Percentiles rank a stretch among this genome's conserved stretches.
phyloP scores from a whole-genome alignment of 2,113 vertebrate species.

The Pelecanoides urinatrix region DNA sequence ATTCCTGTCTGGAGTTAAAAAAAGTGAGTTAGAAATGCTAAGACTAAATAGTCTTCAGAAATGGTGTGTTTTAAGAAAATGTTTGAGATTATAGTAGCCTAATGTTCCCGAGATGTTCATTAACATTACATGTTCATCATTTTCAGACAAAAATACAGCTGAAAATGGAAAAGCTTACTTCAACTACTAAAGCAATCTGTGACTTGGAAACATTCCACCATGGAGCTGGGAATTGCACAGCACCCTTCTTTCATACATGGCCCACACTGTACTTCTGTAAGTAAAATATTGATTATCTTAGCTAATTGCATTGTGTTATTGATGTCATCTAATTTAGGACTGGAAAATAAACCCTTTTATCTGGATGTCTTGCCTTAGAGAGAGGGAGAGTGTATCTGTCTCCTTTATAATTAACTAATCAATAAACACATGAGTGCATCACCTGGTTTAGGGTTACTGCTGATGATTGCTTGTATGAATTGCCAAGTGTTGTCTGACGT shows the following conservation, averaged over 20 bases:
- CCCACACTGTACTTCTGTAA: slow-evolving; percentile 84
- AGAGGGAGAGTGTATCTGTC: not conserved
- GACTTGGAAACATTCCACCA: slow-evolving; percentile 84
- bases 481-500: not conserved
- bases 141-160: slow-evolving; percentile 74
- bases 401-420: slow-evolving; percentile 19
- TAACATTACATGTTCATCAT: not conserved
- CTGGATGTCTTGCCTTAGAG: not conserved
- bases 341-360: slow-evolving; percentile 12
- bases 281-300: slow-evolving; percentile 29
- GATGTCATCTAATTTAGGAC: not conserved
- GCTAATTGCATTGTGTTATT: not conserved
- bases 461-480: not conserved
- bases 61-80: not conserved
- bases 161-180: slow-evolving; percentile 90
- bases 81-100: not conserved
- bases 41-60: not conserved
- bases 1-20: not conserved
- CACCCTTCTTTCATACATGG: slow-evolving; percentile 87
- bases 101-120: not conserved
- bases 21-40: not conserved
- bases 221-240: slow-evolving; percentile 49
- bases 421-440: slow-evolving; percentile 1
- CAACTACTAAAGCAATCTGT: slow-evolving; percentile 80
- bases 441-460: slow-evolving; percentile 9